Percentiles rank a stretch among this genome's conserved stretches.
These are phyloP conservation scores for Mormyrus iriodes DNA, from an alignment of 2,113 vertebrate genomes.

Conservation along the genomic window DNA sequence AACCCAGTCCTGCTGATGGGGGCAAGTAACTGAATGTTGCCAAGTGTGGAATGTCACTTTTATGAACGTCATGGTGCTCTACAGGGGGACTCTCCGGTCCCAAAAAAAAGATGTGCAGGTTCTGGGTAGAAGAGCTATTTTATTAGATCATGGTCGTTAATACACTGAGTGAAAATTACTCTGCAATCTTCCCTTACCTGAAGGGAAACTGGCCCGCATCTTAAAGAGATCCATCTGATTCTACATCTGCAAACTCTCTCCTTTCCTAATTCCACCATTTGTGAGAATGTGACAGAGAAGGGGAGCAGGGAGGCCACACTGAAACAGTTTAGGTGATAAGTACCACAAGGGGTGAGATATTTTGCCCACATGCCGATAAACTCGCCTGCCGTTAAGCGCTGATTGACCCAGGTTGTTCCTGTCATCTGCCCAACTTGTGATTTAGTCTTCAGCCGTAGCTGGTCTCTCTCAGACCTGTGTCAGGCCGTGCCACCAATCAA, in stretches of 20 bases:
- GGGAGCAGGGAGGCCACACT: neutral
- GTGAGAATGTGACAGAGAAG: neutral
- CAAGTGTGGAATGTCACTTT: neutral
- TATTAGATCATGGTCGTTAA: neutral
- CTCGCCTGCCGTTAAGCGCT: neutral
- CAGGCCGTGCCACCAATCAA: neutral
- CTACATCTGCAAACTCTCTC: neutral
- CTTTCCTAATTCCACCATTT: neutral
- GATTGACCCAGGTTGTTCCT: neutral
- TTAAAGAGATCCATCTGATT: neutral
- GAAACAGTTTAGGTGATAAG: constrained; percentile 1
- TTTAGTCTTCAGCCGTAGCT: neutral
- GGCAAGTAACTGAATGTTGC: neutral
- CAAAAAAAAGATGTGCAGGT: neutral
- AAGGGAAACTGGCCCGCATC: neutral
- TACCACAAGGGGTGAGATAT: neutral
- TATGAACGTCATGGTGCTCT: neutral
- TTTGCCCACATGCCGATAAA: neutral
- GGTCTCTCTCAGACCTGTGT: neutral
- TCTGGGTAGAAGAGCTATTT: neutral
- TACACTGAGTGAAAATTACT: constrained; percentile 2
- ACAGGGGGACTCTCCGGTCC: neutral
- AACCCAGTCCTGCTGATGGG: neutral
- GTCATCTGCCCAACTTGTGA: neutral
- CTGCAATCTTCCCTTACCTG: neutral